phyloP scores from a whole-genome alignment of 2,888 invertebrate genomes.

The Brassicogethes aeneus region DNA sequence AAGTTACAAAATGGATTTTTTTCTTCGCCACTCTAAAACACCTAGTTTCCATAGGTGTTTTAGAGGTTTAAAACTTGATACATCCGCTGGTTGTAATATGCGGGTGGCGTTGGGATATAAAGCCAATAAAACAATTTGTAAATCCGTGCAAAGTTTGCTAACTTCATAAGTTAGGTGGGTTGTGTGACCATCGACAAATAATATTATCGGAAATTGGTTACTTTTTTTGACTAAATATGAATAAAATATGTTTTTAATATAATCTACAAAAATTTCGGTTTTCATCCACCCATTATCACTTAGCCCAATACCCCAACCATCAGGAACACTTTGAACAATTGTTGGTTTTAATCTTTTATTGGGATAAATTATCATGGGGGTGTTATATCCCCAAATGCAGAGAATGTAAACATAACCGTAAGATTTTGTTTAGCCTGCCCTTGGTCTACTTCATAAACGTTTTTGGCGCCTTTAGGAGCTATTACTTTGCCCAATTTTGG shows the following conservation, averaged over 20 bases:
- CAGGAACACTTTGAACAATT: background rate
- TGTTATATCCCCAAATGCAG: too few relatives aligned
- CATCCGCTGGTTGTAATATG: conserved; percentile 25
- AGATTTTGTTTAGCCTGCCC: background rate
- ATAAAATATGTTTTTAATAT: conserved; percentile 16
- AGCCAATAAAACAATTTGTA: conserved; percentile 22
- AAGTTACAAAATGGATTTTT: conserved; percentile 18
- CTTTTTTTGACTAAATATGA: conserved; percentile 10
- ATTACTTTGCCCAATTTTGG: background rate
- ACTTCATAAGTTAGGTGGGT: conserved; percentile 18
- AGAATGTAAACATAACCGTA: background rate
- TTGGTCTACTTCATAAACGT: background rate
- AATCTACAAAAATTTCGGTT: conserved; percentile 22
- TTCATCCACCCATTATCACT: conserved; percentile 23
- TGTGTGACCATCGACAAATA: conserved; percentile 20
- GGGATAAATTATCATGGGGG: background rate
- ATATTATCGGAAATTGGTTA: conserved; percentile 14
- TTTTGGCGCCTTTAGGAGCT: background rate
- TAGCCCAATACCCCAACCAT: conserved; percentile 25
- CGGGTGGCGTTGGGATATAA: conserved; percentile 26
- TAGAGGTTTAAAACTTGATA: conserved; percentile 21
- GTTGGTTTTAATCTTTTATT: background rate
- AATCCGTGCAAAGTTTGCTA: conserved; percentile 21
- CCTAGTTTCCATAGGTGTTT: conserved; percentile 20
- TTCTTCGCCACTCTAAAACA: conserved; percentile 17